Evolutionary conservation across 2,113 vertebrate species (phyloP).

Genomic region (Neolamprologus ventralis): DNA sequence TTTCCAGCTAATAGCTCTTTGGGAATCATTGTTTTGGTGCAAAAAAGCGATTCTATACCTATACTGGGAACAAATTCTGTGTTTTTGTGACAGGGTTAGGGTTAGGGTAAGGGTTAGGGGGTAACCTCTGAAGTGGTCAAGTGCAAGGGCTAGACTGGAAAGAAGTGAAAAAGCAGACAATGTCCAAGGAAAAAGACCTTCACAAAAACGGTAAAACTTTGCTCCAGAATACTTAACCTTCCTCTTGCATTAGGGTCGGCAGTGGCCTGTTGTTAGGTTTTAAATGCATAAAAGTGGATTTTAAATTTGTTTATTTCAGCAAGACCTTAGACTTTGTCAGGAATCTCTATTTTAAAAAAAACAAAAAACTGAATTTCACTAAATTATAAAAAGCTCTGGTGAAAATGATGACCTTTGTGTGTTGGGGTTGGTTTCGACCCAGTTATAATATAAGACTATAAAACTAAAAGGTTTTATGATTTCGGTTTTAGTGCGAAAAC

Average conservation of each 20-base stretch:
- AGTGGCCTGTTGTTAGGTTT: not conserved
- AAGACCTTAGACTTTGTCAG: not conserved
- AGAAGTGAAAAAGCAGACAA: not conserved
- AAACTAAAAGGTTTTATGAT: not conserved
- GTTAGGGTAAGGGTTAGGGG: too few species aligned
- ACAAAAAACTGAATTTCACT: not conserved
- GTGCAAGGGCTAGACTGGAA: not conserved
- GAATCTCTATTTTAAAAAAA: not conserved
- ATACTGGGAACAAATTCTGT: not conserved
- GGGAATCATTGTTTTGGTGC: not conserved
- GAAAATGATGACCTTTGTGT: not conserved
- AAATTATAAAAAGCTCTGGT: not conserved
- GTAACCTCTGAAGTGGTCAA: not conserved
- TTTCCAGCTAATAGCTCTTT: not conserved
- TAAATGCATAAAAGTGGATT: not conserved
- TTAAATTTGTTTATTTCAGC: not conserved
- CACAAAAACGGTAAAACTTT: not conserved
- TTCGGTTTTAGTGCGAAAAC: not conserved
- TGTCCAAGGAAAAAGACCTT: not conserved
- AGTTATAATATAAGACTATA: not conserved
- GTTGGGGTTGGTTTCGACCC: not conserved
- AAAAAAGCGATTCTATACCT: not conserved
- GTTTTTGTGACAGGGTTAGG: not conserved
- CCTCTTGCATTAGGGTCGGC: not conserved
- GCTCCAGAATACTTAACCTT: not conserved